phyloP scores from a whole-genome alignment of 2,888 invertebrate species.

The Amiota minor region DNA sequence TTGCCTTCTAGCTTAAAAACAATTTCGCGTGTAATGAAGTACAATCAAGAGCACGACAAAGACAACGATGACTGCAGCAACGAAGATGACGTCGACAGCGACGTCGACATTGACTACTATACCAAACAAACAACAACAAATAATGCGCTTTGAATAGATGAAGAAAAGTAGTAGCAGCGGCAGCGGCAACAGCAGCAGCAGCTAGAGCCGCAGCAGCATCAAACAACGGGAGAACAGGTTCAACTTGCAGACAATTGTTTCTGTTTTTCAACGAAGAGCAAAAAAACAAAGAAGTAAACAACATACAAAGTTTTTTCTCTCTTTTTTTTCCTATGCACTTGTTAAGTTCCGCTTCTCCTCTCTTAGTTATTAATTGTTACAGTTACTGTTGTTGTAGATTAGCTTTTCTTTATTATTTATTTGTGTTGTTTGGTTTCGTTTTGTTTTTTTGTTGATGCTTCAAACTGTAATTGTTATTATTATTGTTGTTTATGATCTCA shows the following conservation, averaged over 20 bases:
- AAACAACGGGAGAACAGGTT: conserved; percentile 33
- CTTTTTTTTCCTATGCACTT: neutral
- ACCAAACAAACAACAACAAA: neutral
- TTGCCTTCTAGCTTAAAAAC: conserved; percentile 8
- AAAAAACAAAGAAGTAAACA: neutral
- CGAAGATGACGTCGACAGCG: neutral
- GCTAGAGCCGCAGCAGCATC: conserved; percentile 41
- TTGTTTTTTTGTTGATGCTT: neutral
- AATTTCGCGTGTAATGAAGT: conserved; percentile 26
- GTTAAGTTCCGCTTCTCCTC: neutral
- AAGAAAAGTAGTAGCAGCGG: conserved; percentile 39
- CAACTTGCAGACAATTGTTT: conserved; percentile 10
- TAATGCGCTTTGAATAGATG: neutral
- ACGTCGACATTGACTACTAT: neutral
- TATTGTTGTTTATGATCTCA: neutral
- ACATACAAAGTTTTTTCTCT: neutral
- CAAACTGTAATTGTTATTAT: neutral
- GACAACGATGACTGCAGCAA: conserved; percentile 5
- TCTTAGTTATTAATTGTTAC: neutral
- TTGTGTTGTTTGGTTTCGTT: neutral
- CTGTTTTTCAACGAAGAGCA: neutral
- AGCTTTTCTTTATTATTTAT: conserved; percentile 18
- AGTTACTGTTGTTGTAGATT: conserved; percentile 32
- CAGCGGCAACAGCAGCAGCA: conserved; percentile 27
- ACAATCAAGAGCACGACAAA: conserved; percentile 17